phyloP scores from a whole-genome alignment of 1,140 invertebrate genomes.

The Zaprionus davidi region DNA sequence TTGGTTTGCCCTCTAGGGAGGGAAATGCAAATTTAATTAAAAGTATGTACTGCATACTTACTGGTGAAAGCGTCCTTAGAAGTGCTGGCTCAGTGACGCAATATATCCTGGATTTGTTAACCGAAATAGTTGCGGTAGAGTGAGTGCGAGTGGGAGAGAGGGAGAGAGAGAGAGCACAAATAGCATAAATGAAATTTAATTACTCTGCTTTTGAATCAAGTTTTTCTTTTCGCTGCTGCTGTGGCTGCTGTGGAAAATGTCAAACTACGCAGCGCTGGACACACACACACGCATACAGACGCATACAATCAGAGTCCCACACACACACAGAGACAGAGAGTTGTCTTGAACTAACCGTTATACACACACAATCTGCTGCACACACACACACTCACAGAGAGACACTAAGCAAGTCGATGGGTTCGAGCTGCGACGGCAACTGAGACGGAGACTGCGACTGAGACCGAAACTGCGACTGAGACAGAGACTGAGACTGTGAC shows the following conservation, averaged over 20 bases:
- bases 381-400: slow-evolving; percentile 12
- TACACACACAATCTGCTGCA: slow-evolving; percentile 68
- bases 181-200: slow-evolving; percentile 18
- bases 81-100: slow-evolving; percentile 39
- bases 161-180: slow-evolving; percentile 10
- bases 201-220: slow-evolving; percentile 1
- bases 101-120: slow-evolving; percentile 35
- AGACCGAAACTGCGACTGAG: slow-evolving; percentile 5
- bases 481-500: slow-evolving; percentile 30
- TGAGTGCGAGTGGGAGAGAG: not conserved
- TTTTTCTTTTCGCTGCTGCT: slow-evolving; percentile 2
- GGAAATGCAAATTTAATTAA: slow-evolving; percentile 40
- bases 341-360: slow-evolving; percentile 68
- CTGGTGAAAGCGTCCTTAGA: slow-evolving; percentile 22
- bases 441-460: slow-evolving; percentile 9
- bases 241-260: slow-evolving; percentile 23
- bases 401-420: slow-evolving; percentile 26
- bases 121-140: slow-evolving; percentile 7
- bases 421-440: slow-evolving; percentile 18
- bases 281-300: slow-evolving; percentile 4
- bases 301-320: not conserved
- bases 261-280: slow-evolving; percentile 32
- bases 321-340: slow-evolving; percentile 5
- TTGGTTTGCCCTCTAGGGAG: not conserved
- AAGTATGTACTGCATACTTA: slow-evolving; percentile 33